Evolutionary conservation across 2,113 vertebrate species (phyloP).

Genomic region (Nothoprocta pentlandii): DNA sequence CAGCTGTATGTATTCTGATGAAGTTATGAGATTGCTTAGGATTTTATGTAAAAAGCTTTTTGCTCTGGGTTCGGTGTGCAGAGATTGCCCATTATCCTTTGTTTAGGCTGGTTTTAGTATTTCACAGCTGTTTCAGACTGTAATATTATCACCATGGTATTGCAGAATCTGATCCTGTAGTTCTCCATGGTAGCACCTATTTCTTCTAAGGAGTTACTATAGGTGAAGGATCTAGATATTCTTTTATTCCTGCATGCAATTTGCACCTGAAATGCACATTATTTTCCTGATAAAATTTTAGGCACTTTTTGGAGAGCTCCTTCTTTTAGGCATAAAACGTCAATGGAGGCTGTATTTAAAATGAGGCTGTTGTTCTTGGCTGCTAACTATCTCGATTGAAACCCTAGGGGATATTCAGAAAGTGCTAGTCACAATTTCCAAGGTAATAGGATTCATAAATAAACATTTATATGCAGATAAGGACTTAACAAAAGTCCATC

Average conservation of each 20-base stretch:
- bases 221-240: neutral
- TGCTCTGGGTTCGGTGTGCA: neutral
- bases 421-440: conserved; percentile 1
- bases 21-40: neutral
- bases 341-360: neutral
- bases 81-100: neutral
- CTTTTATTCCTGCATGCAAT: neutral
- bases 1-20: neutral
- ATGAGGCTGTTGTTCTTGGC: conserved; percentile 29
- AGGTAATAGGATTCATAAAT: conserved; percentile 63
- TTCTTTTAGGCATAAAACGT: conserved; percentile 19
- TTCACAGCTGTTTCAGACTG: neutral
- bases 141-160: neutral
- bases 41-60: neutral
- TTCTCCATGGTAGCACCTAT: neutral
- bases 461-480: conserved; percentile 60
- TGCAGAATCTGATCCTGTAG: neutral
- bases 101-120: neutral
- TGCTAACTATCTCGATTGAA: conserved; percentile 47
- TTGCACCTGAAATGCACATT: neutral
- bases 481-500: conserved; percentile 32
- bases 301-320: neutral
- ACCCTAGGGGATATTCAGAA: conserved; percentile 49
- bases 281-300: neutral
- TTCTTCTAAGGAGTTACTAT: neutral